Evolutionary conservation across 1,140 invertebrate species (phyloP), one percentile per base, ranked within the genome.

Genomic region (Xylocopa sonorina): DNA sequence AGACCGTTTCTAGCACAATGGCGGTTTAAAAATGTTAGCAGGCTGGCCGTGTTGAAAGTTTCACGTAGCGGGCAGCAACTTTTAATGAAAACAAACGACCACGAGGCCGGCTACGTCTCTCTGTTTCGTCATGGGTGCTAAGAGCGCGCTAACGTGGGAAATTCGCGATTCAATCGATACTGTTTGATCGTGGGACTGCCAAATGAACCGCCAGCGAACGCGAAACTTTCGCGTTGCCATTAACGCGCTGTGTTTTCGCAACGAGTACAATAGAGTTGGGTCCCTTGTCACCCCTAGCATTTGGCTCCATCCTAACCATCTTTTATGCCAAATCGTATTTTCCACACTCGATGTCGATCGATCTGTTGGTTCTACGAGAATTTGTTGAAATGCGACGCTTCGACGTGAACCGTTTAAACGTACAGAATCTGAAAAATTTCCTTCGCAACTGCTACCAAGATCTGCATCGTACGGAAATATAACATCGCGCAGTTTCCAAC

Each of bases 51-150:
- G 85, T 85, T 67, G 74, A 82, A 85, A 68, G 78, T 82, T 85
- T 82, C 85, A 82, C 83, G 81, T 62, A 58, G 68, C 48, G 72
- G 74, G 77, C 85, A 85, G 82, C 85, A 85, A 85, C 82, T 85
- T 85, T 85, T 85, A 85, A 85, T 82, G 79, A 81, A 85, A 84
- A 85, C 84, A 84, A 84, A 85, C 80, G 74, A 48, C 66, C 55
- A 29, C 24, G 41, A n/a, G n/a, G 64, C 62, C 46, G 66, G 21
- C 46, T 43, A n/a, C 55, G 76, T 34, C 62, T 16, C 43, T 78
- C 53, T 57, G 62, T 62, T 46, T 71, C 51, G 51, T 57, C 46
- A 68, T 67, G 38, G 21, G 6, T 46, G 34, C 12, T 63, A 53
- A 75, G 53, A 29, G 16, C 12, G 41, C 0, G 32, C 24, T 29